Conservation (phyloP, 2,113 vertebrate genomes). For the Xiphorhynchus elegans region DNA sequence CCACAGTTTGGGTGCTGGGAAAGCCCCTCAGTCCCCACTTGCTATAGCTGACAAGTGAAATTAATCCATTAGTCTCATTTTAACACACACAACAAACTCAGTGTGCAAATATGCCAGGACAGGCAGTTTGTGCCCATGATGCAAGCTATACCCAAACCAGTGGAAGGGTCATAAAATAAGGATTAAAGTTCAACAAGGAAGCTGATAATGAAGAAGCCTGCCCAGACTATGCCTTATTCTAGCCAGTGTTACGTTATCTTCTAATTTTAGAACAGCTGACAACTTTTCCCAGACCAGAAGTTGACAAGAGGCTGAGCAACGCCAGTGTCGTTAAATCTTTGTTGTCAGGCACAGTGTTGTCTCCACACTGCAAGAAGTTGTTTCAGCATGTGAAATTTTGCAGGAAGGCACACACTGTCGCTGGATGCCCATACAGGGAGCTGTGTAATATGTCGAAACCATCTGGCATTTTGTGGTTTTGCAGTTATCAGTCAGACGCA, state of each 20-base stretch:
- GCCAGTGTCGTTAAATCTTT: not conserved
- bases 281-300: conserved; percentile 55
- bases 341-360: conserved; percentile 32
- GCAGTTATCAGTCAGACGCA: conserved; percentile 52
- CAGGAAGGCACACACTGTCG: conserved; percentile 27
- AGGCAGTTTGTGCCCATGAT: not conserved
- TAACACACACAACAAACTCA: not conserved
- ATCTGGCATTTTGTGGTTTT: conserved; percentile 65
- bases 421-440: conserved; percentile 57
- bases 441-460: conserved; percentile 51
- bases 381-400: conserved; percentile 56
- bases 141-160: conserved; percentile 23
- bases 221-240: conserved; percentile 14
- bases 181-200: conserved; percentile 50
- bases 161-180: conserved; percentile 8
- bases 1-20: not conserved
- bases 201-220: conserved; percentile 22
- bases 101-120: not conserved
- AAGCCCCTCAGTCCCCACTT: not conserved
- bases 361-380: conserved; percentile 43
- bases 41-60: not conserved
- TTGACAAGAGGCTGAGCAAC: conserved; percentile 34
- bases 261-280: conserved; percentile 45
- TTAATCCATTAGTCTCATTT: not conserved
- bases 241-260: not conserved